Base-by-base conservation (phyloP, 2,113 vertebrate species). In the Cyprinodon brontotheroides region DNA sequence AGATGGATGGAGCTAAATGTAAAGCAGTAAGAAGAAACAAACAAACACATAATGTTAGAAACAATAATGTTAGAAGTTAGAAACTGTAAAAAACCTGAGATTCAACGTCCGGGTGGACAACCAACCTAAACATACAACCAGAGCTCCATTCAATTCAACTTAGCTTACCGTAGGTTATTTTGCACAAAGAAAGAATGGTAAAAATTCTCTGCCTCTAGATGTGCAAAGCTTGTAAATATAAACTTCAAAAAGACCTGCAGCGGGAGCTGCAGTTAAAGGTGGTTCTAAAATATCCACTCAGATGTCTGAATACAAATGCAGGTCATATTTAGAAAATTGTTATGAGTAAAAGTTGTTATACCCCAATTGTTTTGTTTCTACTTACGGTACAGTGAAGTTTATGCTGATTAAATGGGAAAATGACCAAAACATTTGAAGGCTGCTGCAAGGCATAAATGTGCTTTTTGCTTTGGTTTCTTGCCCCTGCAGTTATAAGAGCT, bases 301-400 rank as follows among this genome's bases (percentile, higher is more conserved):
- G 43, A 45, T 8, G 43, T 45, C 9, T 7, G 43, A 45, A 11
- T 45, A 11, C 9, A 45, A 45, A 45, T 45, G 43, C 43, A 45
- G 5, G 9, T 45, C 43, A 45, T 10, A 11, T 11, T 45, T 45
- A 45, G 9, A 8, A 45, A 45, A 45, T 45, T 45, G 9, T 45
- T 45, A 9, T 45, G 9, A 45, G 43, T 45, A 45, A 45, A 45
- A 45, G 11, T 10, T 11, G 2, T 45, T 45, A 2, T 11, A 12
- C 29, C 29, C 29, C 29, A 29, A 29, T 29, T 29, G 29, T 29
- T 29, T 29, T 29, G 29, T 29, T 29, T 29, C 29, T 29, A 29
- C 29, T 29, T 57, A 57, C 20, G n/a, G n/a, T n/a, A 57, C 50
- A 61, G 82, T 48, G 69, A 66, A 0, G 38, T 79, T 69, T 82